Conservation (phyloP, 2,888 invertebrate species). For the Nymphalis c-album region DNA sequence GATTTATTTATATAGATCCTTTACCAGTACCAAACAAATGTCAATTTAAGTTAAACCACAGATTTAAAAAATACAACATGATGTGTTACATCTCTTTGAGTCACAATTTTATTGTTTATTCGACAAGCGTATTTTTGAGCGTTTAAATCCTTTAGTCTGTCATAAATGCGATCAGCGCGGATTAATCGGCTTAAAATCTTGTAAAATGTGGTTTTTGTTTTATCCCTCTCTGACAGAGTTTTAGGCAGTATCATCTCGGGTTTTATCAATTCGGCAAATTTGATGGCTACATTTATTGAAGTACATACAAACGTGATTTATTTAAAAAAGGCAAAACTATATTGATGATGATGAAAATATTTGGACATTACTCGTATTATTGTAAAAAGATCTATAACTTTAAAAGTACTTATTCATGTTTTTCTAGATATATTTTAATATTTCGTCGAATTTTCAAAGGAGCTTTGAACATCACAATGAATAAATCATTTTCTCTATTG, state of each 20-base stretch:
- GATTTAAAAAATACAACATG: not conserved
- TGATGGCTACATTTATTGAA: not conserved
- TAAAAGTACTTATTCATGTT: too few species aligned
- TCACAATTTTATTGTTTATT: constrained; percentile 23
- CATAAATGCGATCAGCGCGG: constrained; percentile 20
- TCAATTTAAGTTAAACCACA: constrained; percentile 1
- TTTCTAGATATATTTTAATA: too few species aligned
- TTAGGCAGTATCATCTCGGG: not conserved
- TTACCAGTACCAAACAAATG: not conserved
- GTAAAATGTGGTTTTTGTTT: constrained; percentile 14
- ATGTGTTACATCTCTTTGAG: constrained; percentile 20
- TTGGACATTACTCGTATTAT: too few species aligned
- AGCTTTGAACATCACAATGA: too few species aligned
- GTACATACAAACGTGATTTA: not conserved
- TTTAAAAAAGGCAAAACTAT: too few species aligned
- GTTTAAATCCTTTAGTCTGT: constrained; percentile 24
- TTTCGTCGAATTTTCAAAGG: too few species aligned
- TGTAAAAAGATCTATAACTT: too few species aligned
- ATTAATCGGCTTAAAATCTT: constrained; percentile 25
- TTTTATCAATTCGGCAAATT: not conserved
- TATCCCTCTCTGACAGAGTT: constrained; percentile 5
- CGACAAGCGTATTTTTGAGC: constrained; percentile 14
- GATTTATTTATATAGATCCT: not conserved
- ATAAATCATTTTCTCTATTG: too few species aligned
- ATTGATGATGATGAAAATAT: too few species aligned